These are phyloP conservation scores for Oscheius sp. DNA, from an alignment of 1,140 invertebrate genomes.

Conservation along the genomic window DNA sequence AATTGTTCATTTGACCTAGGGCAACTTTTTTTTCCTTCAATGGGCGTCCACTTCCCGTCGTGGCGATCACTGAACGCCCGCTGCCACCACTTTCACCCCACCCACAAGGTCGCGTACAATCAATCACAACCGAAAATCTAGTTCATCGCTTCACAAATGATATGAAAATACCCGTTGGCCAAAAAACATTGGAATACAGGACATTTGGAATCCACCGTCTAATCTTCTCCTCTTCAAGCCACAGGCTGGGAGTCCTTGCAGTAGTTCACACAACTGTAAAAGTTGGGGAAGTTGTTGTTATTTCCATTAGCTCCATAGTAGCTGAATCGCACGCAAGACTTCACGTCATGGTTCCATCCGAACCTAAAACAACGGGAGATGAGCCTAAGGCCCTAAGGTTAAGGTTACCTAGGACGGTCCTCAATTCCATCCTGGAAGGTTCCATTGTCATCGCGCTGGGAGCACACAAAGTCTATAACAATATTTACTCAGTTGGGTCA, in stretches of 20 bases:
- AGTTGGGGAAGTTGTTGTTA: slow-evolving; percentile 43
- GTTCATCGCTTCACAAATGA: background rate
- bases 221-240: too few relatives aligned
- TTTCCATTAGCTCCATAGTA: slow-evolving; percentile 44
- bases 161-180: background rate
- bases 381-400: background rate
- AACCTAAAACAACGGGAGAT: too few relatives aligned
- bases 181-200: background rate
- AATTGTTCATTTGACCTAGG: too few relatives aligned
- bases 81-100: too few relatives aligned
- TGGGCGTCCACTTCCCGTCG: too few relatives aligned
- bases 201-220: too few relatives aligned
- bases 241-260: slow-evolving; percentile 24
- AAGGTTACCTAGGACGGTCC: slow-evolving; percentile 33
- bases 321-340: slow-evolving; percentile 41
- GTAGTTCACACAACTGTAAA: slow-evolving; percentile 33
- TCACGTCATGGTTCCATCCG: slow-evolving; percentile 35
- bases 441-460: slow-evolving; percentile 39
- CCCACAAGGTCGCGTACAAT: background rate
- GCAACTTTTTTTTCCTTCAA: too few relatives aligned
- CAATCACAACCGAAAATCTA: slow-evolving; percentile 9
- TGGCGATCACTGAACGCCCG: too few relatives aligned
- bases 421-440: slow-evolving; percentile 39
- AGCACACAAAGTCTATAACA: slow-evolving; percentile 41
- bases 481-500: background rate